Conservation (phyloP, 2,113 vertebrate genomes). For the Phoenicopterus ruber region DNA sequence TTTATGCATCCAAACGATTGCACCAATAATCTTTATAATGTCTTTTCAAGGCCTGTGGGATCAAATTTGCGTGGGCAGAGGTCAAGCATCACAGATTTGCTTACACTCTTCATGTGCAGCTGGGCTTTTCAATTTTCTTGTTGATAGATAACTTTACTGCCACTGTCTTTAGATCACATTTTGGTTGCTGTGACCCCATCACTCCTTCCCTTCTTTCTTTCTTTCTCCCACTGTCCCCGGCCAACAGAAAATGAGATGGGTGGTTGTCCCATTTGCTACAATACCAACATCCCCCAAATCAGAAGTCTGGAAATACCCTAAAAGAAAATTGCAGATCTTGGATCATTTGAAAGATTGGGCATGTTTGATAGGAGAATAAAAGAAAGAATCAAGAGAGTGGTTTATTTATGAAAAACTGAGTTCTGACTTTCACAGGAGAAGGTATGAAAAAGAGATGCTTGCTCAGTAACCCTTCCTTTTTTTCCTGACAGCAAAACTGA, state of each 20-base stretch:
- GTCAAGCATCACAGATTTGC: background rate
- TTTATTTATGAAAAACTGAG: background rate
- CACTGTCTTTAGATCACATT: background rate
- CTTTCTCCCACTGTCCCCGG: background rate
- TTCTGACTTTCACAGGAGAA: background rate
- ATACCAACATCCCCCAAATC: background rate
- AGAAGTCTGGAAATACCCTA: background rate
- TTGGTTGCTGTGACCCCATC: background rate
- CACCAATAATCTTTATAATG: background rate
- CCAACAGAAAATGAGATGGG: background rate
- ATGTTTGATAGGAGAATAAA: background rate
- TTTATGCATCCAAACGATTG: background rate
- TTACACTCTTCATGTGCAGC: background rate
- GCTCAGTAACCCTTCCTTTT: background rate
- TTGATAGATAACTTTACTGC: background rate
- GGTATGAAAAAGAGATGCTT: background rate
- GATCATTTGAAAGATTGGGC: background rate
- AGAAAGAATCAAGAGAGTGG: background rate
- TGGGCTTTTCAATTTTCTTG: background rate
- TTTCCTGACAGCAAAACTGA: background rate
- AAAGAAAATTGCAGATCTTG: background rate
- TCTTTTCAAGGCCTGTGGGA: background rate
- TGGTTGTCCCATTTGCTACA: background rate
- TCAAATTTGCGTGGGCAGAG: background rate
- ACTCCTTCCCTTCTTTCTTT: too few species aligned